These are phyloP conservation scores for Bubo bubo DNA, from an alignment of 2,113 vertebrate genomes.

Conservation along the genomic window DNA sequence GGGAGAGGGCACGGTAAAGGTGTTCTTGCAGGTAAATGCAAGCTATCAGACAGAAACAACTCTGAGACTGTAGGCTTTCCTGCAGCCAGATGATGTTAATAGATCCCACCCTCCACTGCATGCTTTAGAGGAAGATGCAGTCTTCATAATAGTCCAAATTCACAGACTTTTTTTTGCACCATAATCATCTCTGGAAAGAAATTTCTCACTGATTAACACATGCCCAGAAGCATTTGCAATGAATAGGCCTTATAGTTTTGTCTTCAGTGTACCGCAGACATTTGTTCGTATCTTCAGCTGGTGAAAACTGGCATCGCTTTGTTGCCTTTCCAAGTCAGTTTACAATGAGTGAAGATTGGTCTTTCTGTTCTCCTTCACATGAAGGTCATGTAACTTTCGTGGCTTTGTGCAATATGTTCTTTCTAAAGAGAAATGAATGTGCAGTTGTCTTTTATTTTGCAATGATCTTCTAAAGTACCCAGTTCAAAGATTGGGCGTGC, in stretches of 20 bases:
- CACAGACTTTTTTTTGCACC: neutral
- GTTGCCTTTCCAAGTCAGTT: slow-evolving; percentile 46
- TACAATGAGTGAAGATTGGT: slow-evolving; percentile 15
- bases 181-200: neutral
- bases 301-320: slow-evolving; percentile 31
- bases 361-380: slow-evolving; percentile 59
- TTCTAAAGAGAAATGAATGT: slow-evolving; percentile 63
- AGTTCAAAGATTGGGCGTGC: slow-evolving; percentile 57
- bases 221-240: slow-evolving; percentile 13
- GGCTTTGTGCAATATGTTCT: slow-evolving; percentile 58
- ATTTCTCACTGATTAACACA: neutral
- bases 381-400: slow-evolving; percentile 56
- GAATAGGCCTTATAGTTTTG: slow-evolving; percentile 3
- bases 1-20: neutral
- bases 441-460: slow-evolving; percentile 63
- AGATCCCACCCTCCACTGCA: neutral
- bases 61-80: neutral
- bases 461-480: slow-evolving; percentile 47
- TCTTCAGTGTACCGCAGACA: neutral
- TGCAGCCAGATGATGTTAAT: neutral
- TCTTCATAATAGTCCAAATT: neutral
- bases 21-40: neutral
- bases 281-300: slow-evolving; percentile 8
- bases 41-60: neutral
- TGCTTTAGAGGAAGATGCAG: neutral